Base-by-base conservation (phyloP, 2,888 invertebrate species). In the Drosophila lutescens region DNA sequence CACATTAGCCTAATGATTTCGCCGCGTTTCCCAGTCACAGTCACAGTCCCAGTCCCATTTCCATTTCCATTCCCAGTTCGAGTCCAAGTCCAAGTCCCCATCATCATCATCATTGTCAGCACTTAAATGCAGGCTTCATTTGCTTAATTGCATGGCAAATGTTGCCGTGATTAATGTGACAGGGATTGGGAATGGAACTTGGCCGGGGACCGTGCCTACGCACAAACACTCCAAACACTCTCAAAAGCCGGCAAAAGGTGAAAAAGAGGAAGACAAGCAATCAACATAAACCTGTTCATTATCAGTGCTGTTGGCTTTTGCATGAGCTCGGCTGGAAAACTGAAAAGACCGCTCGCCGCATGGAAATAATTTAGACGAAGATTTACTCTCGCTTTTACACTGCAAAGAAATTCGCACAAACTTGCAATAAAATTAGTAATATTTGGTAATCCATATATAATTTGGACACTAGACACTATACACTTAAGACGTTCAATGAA, bases 41-140 rank as follows among this genome's bases (percentile, higher is more conserved):
- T 23, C 30, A 7, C 17, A 38, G 38, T 55, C 38, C 43, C 50
- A 26, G 15, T 55, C 44, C 30, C 59, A 44, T 13, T 50, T 10
- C 46, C 26, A 56, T 38, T 53, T 26, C 53, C 44, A 65, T 20
- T 51, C 61, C 59, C 51, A 51, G 20, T 36, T 4, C 44, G 40
- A 51, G 51, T 53, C 46, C 50, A 46, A 61, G 40, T 53, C 70
- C 41, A 60, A 50, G 68, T 40, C 62, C 49, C 15, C 61, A 65
- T 62, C 65, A 59, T 55, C 65, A 61, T 63, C 77, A 76, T 53
- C 71, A 73, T 85, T 82, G 79, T 79, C 85, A 85, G 80, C 82
- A 83, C 80, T 80, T 84, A 85, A 82, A 86, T 78, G 86, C 86
- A 83, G 78, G 83, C 82, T 86, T 83, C 86, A 82, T 86, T 83